Evolutionary conservation across 2,113 vertebrate species (phyloP).

Genomic region (Typhlomys cinereus): DNA sequence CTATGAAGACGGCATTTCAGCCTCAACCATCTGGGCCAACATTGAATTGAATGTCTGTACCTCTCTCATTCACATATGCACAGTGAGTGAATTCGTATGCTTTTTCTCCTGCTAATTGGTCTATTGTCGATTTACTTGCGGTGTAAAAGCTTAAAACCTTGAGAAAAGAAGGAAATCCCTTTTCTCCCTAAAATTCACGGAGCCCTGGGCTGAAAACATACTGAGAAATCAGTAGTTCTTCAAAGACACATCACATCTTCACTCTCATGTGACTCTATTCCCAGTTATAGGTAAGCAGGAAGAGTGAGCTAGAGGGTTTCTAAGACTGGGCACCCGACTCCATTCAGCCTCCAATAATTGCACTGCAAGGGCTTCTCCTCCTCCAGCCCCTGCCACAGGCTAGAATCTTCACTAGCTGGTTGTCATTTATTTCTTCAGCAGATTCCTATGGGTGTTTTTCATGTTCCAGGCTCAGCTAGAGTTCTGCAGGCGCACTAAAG

Average conservation of each 20-base stretch:
- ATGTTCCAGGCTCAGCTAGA: background rate
- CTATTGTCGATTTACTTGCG: background rate
- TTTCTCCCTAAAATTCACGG: constrained; percentile 65
- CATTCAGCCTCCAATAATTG: too few relatives aligned
- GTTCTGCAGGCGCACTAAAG: background rate
- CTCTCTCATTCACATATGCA: background rate
- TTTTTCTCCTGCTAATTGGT: background rate
- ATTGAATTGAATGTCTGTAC: background rate
- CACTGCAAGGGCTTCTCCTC: too few relatives aligned
- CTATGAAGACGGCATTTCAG: background rate
- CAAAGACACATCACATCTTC: background rate
- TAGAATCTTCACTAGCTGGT: background rate
- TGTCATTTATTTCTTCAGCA: background rate
- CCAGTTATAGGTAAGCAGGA: background rate
- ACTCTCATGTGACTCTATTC: background rate
- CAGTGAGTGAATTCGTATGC: background rate
- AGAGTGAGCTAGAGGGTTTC: background rate
- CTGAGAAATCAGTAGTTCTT: background rate
- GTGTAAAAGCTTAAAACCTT: background rate
- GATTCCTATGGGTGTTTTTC: background rate
- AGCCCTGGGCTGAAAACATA: background rate
- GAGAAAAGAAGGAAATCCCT: background rate
- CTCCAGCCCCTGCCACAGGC: background rate
- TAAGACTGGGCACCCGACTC: background rate
- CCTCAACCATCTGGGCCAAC: background rate